Evolutionary conservation across 2,797 vertebrate genomes (phyloP), one percentile per base, ranked within the genome.

Genomic region (Zonotrichia albicollis): DNA sequence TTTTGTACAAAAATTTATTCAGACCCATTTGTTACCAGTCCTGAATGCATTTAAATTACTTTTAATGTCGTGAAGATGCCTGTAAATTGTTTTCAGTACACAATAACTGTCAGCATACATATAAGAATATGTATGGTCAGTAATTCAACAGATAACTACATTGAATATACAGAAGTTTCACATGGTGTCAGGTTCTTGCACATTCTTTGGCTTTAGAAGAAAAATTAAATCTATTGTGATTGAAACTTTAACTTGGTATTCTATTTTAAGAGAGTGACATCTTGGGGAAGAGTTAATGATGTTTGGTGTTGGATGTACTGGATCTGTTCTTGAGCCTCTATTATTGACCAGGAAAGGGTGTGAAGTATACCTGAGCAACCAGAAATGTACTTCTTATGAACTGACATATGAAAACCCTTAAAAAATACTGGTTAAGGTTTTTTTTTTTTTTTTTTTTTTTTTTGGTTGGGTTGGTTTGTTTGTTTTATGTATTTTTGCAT

Each of bases 21-120:
- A 91, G 61, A 64, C 76, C 64, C 40, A 76, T 90, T 96, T 95
- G 74, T 87, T 96, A 85, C n/a, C 91, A 66, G 50, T 92, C 86
- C 38, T 93, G 94, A 96, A 93, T 96, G 93, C 75, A 94, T 93
- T 94, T 97, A 96, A 90, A 96, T 96, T 94, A 96, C 92, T 97
- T 97, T 88, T 74, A 93, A 89, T 73, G 17, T 92, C 94, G 74
- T 91, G 93, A 81, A 96, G 84, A 64, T 95, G 82, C 75, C 87
- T 90, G 64, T 96, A 86, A 96, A 94, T 93, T 94, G 68, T 94
- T 94, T 60, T 82, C 12, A 2, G 89, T 96, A 84, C 74, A 91
- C 79, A 78, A 5, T 94, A 95, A 89, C 91, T 94, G 90, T 92
- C 72, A 61, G 40, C 1, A 2, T 89, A 36, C 19, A 7, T 57